Conservation (phyloP, 2,797 vertebrate species). For the Sitta carolinensis region DNA sequence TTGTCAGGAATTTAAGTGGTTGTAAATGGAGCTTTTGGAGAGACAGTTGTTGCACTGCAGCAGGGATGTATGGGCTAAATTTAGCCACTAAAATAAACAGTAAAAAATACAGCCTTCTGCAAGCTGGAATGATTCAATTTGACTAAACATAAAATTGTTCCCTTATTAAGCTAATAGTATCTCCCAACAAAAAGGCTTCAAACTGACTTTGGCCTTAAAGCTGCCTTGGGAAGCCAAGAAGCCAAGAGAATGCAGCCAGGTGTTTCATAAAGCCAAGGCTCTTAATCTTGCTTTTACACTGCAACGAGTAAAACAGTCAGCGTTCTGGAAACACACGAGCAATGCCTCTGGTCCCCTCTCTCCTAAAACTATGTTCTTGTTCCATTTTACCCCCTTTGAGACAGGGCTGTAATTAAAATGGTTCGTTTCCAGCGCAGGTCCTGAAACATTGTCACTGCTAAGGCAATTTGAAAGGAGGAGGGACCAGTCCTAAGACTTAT, state of each 20-base stretch:
- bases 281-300: background rate
- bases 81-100: slow-evolving; percentile 25
- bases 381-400: background rate
- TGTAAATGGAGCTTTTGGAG: background rate
- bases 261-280: background rate
- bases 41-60: background rate
- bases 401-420: background rate
- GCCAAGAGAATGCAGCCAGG: background rate
- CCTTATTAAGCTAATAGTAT: background rate
- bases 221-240: background rate
- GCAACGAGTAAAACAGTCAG: background rate
- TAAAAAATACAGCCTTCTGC: background rate
- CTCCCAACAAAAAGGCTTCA: background rate
- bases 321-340: background rate
- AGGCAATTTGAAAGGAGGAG: background rate
- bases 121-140: background rate
- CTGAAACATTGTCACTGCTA: background rate
- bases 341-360: background rate
- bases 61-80: background rate
- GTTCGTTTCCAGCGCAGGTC: background rate
- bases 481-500: background rate
- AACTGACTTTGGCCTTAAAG: background rate
- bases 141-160: background rate
- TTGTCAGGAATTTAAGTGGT: background rate
- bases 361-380: background rate